Percentiles rank a stretch among this genome's conserved stretches.
Conservation (phyloP, 2,113 vertebrate genomes). For the Ptyas mucosa region DNA sequence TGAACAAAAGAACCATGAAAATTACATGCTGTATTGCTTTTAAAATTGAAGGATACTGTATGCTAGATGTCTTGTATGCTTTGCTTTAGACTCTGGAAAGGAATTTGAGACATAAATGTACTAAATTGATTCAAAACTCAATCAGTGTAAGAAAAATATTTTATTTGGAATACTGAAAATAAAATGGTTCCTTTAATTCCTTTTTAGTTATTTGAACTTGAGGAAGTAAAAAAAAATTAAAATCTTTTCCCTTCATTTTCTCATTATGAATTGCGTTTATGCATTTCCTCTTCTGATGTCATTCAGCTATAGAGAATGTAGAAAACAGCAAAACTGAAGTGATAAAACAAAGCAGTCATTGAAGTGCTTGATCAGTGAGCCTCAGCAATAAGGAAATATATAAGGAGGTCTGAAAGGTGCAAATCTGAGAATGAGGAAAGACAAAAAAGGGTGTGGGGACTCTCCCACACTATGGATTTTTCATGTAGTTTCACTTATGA, state of each 20-base stretch:
- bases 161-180: neutral
- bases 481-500: neutral
- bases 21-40: neutral
- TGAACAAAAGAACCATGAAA: neutral
- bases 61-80: neutral
- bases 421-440: neutral
- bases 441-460: neutral
- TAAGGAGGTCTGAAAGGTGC: neutral
- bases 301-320: neutral
- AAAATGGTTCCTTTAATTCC: neutral
- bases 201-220: neutral
- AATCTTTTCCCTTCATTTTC: neutral
- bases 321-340: neutral
- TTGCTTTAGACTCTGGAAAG: neutral
- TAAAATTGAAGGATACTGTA: neutral
- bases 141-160: neutral
- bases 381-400: neutral
- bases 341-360: neutral
- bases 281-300: neutral
- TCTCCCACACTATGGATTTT: neutral
- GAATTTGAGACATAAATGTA: neutral
- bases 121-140: neutral
- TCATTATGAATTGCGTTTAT: neutral
- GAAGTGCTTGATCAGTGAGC: neutral
- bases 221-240: neutral